These are phyloP conservation scores for Drosophila tropicalis DNA, from an alignment of 1,140 invertebrate species.

Conservation along the genomic window DNA sequence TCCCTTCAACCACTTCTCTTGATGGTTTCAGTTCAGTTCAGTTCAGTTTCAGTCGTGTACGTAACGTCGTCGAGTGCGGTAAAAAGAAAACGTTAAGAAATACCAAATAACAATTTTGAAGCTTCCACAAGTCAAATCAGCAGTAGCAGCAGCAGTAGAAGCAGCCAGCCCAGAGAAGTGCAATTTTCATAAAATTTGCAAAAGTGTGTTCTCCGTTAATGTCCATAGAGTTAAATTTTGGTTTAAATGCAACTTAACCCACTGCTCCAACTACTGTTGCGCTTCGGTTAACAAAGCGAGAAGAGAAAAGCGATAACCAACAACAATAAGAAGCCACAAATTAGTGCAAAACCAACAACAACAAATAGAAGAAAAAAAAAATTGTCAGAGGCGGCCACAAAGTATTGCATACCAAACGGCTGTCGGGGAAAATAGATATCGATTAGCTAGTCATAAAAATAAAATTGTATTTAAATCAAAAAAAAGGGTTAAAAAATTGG, in stretches of 20 bases:
- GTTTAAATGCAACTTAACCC: slow-evolving; percentile 12
- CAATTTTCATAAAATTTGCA: slow-evolving; percentile 50
- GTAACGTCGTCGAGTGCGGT: slow-evolving; percentile 72
- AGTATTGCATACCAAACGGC: slow-evolving; percentile 75
- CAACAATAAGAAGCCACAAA: slow-evolving; percentile 28
- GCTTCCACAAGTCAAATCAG: slow-evolving; percentile 34
- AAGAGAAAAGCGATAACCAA: slow-evolving; percentile 17
- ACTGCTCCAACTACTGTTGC: slow-evolving; percentile 35
- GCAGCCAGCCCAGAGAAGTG: slow-evolving; percentile 49
- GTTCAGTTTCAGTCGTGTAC: slow-evolving; percentile 66
- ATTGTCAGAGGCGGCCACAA: slow-evolving; percentile 42
- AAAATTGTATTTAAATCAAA: neutral
- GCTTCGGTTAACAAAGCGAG: slow-evolving; percentile 58
- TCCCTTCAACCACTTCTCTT: slow-evolving; percentile 48
- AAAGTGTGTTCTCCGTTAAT: slow-evolving; percentile 67
- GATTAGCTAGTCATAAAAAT: slow-evolving; percentile 51
- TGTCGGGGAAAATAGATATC: slow-evolving; percentile 74
- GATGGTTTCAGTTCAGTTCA: slow-evolving; percentile 48
- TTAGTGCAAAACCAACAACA: slow-evolving; percentile 17
- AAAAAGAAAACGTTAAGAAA: slow-evolving; percentile 18
- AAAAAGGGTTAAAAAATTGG: slow-evolving; percentile 32
- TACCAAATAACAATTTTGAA: slow-evolving; percentile 21
- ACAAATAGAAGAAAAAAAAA: slow-evolving; percentile 9
- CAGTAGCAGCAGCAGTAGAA: slow-evolving; percentile 40
- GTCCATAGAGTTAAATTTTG: slow-evolving; percentile 32